These are phyloP conservation scores for Drosophila quasianomalipes DNA, from an alignment of 2,888 invertebrate species.

Conservation along the genomic window DNA sequence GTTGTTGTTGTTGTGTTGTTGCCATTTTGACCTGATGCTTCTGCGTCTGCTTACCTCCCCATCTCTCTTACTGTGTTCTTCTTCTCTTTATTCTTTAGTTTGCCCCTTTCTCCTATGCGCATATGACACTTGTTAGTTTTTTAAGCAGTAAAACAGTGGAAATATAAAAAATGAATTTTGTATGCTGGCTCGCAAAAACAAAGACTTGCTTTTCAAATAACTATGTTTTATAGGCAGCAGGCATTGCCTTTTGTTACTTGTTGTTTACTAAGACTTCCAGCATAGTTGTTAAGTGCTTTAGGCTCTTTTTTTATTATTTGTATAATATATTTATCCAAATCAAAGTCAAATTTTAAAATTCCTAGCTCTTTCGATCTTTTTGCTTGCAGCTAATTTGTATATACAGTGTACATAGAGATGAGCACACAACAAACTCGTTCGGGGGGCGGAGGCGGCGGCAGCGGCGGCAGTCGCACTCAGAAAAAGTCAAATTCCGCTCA, in stretches of 20 bases:
- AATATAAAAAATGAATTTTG: too few species aligned
- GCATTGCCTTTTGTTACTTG: conserved; percentile 24
- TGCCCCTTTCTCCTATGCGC: conserved; percentile 5
- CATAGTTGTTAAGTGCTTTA: conserved; percentile 44
- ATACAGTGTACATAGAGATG: conserved; percentile 86
- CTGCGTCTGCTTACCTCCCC: conserved; percentile 24
- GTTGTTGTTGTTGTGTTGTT: conserved; percentile 28
- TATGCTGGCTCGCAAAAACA: neutral
- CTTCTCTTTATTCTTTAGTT: neutral
- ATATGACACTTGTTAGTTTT: conserved; percentile 35
- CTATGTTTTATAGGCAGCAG: conserved; percentile 21
- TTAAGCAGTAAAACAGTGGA: neutral
- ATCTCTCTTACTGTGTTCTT: conserved; percentile 14
- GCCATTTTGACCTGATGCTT: conserved; percentile 29
- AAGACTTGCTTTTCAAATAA: neutral
- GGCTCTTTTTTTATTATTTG: conserved; percentile 19
- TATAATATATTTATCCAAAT: conserved; percentile 43
- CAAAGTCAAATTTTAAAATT: conserved; percentile 39
- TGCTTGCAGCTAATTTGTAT: conserved; percentile 85
- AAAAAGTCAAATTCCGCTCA: conserved; percentile 84
- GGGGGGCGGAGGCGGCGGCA: conserved; percentile 83
- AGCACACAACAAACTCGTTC: conserved; percentile 86
- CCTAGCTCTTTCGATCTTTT: conserved; percentile 14
- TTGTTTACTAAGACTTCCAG: conserved; percentile 12
- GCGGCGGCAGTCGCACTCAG: conserved; percentile 84